A percentile compares a stretch with the other conserved stretches of the same genome.
Conservation (phyloP, 2,888 invertebrate species). For the Bugula neritina region DNA sequence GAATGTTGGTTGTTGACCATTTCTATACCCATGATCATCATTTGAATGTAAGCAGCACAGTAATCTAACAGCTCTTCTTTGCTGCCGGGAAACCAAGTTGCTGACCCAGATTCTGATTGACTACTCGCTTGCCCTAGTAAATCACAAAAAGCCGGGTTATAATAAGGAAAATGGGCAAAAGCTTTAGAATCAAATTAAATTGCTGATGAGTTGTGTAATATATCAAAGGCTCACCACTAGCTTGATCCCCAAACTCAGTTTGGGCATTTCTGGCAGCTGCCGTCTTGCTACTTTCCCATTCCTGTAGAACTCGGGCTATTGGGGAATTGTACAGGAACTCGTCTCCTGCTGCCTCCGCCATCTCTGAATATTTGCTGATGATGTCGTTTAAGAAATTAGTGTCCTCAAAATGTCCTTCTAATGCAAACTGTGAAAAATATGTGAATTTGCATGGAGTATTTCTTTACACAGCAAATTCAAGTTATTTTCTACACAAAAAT, state of each 20-base stretch:
- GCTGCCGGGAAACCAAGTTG: constrained; percentile 6
- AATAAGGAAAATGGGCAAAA: too few relatives aligned
- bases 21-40: constrained; percentile 9
- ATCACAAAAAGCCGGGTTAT: too few relatives aligned
- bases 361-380: neutral
- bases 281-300: neutral
- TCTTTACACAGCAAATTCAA: neutral
- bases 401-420: neutral
- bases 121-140: too few relatives aligned
- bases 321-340: neutral
- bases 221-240: neutral
- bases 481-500: neutral
- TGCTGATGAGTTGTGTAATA: too few relatives aligned
- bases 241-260: neutral
- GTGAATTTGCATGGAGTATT: neutral
- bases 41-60: constrained; percentile 22
- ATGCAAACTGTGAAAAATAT: neutral
- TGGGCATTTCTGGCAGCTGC: neutral
- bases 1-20: neutral
- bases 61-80: constrained; percentile 21
- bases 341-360: neutral
- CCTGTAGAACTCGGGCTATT: neutral
- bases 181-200: too few relatives aligned
- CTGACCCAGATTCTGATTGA: too few relatives aligned
- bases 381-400: neutral